These are phyloP conservation scores for Tenebrio molitor DNA, from an alignment of 1,140 invertebrate genomes.

Conservation along the genomic window DNA sequence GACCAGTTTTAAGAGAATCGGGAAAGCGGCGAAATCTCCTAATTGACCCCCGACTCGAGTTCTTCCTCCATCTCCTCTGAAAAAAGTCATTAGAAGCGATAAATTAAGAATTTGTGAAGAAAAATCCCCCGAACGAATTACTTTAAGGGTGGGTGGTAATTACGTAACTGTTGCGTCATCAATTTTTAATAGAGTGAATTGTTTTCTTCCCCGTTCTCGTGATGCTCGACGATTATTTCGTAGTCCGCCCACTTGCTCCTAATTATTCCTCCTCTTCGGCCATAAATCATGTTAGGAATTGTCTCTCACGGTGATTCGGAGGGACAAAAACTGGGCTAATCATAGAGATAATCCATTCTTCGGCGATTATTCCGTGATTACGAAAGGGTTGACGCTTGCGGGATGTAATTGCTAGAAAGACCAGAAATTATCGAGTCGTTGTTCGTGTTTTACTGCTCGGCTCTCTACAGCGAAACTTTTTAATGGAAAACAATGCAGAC, in stretches of 20 bases:
- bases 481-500: too few relatives aligned
- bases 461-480: too few relatives aligned
- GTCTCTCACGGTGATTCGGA: slow-evolving; percentile 30
- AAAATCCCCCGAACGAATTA: neutral
- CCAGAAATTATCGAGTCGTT: neutral
- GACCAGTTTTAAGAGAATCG: neutral
- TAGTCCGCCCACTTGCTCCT: slow-evolving; percentile 45
- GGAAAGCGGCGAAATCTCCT: neutral
- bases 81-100: slow-evolving; percentile 8
- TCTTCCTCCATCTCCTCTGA: neutral
- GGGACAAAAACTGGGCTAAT: slow-evolving; percentile 47
- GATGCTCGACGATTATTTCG: slow-evolving; percentile 45
- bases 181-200: slow-evolving; percentile 43
- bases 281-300: slow-evolving; percentile 49
- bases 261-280: slow-evolving; percentile 43
- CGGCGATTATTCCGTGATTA: slow-evolving; percentile 18
- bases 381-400: slow-evolving; percentile 12
- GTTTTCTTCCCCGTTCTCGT: slow-evolving; percentile 36
- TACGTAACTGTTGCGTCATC: slow-evolving; percentile 38
- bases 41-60: neutral
- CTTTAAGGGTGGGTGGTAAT: slow-evolving; percentile 40
- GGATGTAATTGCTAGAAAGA: neutral
- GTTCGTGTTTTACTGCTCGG: too few relatives aligned
- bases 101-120: slow-evolving; percentile 18
- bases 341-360: slow-evolving; percentile 40